These are phyloP conservation scores for Mimachlamys varia DNA, from an alignment of 2,888 invertebrate species.

Conservation along the genomic window DNA sequence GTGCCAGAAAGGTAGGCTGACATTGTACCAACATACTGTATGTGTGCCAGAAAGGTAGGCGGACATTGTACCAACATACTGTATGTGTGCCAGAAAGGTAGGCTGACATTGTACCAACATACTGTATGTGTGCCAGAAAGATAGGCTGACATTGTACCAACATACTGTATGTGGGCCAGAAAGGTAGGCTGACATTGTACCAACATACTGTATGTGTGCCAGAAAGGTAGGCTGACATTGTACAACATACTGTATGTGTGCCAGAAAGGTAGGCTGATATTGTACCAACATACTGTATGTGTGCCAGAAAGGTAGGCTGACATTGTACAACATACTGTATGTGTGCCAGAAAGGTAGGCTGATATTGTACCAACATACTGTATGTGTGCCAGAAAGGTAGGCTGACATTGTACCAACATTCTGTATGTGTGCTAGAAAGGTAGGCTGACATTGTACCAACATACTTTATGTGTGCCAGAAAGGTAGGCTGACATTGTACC, in stretches of 20 bases:
- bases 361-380: no score
- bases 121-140: slow-evolving; percentile 91
- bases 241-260: slow-evolving; percentile 88
- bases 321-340: slow-evolving; percentile 85
- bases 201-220: slow-evolving; percentile 90
- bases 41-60: slow-evolving; percentile 88
- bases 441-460: slow-evolving; percentile 52
- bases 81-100: slow-evolving; percentile 90
- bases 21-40: slow-evolving; percentile 83
- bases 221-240: slow-evolving; percentile 83
- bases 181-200: slow-evolving; percentile 72
- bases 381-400: no score
- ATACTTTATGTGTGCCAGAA: slow-evolving; percentile 93
- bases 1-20: slow-evolving; percentile 86
- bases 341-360: slow-evolving; percentile 87
- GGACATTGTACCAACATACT: slow-evolving; percentile 76
- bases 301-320: slow-evolving; percentile 86
- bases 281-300: slow-evolving; percentile 87
- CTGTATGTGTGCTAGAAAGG: slow-evolving; percentile 90
- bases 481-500: slow-evolving; percentile 67
- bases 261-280: slow-evolving; percentile 84
- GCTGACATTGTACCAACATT: background rate
- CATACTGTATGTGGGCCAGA: slow-evolving; percentile 92
- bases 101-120: background rate
- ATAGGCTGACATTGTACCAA: slow-evolving; percentile 59